Evolutionary conservation across 2,797 vertebrate genomes (phyloP), one percentile per base, ranked within the genome.

Genomic region (Sebastiscus albofasciatus): DNA sequence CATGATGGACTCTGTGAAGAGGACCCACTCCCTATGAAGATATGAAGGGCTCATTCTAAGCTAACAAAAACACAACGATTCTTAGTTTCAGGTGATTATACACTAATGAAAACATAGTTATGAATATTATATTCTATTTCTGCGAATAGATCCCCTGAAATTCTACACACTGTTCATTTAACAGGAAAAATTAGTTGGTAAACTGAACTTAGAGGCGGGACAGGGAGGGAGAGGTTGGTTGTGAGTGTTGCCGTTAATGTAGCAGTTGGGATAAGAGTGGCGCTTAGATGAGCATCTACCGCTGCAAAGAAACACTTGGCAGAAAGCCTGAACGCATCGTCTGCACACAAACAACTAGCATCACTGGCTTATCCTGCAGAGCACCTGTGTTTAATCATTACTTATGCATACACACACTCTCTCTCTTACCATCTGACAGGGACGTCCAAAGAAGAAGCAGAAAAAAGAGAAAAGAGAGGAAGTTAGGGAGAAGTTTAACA

Each of bases 351-450:
- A 83, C 80, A 52, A 68, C 75, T 52, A 36, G 39, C 80, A 68
- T 59, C 67, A 81, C 75, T 60, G 55, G 58, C 52, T 82, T 76
- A 79, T 59, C 65, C 84, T 74, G 61, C 69, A 60, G 72, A 73
- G 62, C 49, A 75, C 65, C 80, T 78, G 70, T 46, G 59, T 84
- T 81, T 80, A 81, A 82, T 77, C 65, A 83, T 70, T 67, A 87
- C 79, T 70, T 70, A 68, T 39, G 26, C 55, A 72, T 80, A 76
- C 88, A 84, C 59, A 46, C 68, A 42, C 82, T 29, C 68, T 79
- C 68, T 81, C 68, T 90, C 95, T 96, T 96, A 96, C 95, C 95
- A 96, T 96, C 95, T 96, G 92, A 95, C 52, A 91, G 87, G 69
- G 76, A 77, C 34, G 46, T 95, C 95, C 95, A 93, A 75, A 90